These are phyloP conservation scores for Halocynthia roretzi DNA, from an alignment of 23 tunicate genomes.

Conservation along the genomic window DNA sequence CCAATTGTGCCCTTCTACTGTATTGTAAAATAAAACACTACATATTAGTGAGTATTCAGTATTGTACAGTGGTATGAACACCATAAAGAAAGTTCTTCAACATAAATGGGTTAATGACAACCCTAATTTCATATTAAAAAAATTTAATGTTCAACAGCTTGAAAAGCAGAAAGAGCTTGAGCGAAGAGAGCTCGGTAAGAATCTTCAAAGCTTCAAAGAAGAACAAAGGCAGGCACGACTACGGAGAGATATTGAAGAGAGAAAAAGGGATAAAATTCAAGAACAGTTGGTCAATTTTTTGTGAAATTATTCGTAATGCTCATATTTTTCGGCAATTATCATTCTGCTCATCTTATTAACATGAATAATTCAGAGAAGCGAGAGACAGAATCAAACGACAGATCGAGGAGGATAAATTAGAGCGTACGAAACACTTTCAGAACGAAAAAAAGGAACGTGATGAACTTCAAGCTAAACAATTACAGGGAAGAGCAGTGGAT, in stretches of 20 bases:
- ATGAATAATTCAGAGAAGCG: conserved; percentile 35
- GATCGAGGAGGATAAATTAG: conserved; percentile 42
- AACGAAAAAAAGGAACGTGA: conserved; percentile 1
- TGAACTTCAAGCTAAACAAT: background rate
- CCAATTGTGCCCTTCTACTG: too few species aligned
- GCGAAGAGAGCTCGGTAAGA: conserved; percentile 35
- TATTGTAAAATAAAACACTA: too few species aligned
- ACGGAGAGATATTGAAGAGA: conserved; percentile 36
- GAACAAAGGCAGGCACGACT: conserved; percentile 27
- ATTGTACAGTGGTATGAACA: too few species aligned
- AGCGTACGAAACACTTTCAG: conserved; percentile 21
- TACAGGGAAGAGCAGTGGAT: background rate
- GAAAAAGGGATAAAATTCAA: conserved; percentile 29
- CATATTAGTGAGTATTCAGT: background rate
- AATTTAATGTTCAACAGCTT: background rate
- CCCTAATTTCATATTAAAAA: too few species aligned
- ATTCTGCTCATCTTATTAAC: background rate
- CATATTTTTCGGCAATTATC: background rate
- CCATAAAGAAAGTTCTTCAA: too few species aligned
- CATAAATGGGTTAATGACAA: too few species aligned
- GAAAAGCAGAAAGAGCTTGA: conserved; percentile 14
- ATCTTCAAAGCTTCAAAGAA: conserved; percentile 28
- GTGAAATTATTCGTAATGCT: background rate
- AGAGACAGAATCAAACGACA: conserved; percentile 35
- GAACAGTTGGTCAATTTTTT: conserved; percentile 14